Evolutionary conservation across 2,113 vertebrate species (phyloP).

Genomic region (Camelus dromedarius): DNA sequence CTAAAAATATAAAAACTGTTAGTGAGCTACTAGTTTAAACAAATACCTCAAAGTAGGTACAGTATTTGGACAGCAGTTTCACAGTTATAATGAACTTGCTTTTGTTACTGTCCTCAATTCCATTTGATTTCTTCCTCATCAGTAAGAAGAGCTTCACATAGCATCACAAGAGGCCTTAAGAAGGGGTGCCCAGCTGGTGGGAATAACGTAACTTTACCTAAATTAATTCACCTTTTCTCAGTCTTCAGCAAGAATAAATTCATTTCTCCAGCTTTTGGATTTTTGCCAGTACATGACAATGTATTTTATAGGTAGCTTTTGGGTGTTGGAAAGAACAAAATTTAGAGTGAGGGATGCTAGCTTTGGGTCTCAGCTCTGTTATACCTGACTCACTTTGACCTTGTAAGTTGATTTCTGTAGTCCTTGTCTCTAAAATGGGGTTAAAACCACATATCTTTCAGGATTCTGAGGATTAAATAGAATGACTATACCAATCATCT

Average conservation of each 20-base stretch:
- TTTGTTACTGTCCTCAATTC: neutral
- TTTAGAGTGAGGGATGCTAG: neutral
- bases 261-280: neutral
- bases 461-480: neutral
- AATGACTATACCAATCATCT: neutral
- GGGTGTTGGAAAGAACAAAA: neutral
- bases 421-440: neutral
- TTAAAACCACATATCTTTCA: neutral
- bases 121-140: constrained; percentile 20
- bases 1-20: constrained; percentile 10
- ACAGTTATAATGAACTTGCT: neutral
- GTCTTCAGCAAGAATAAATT: constrained; percentile 22
- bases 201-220: neutral
- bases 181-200: neutral
- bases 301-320: neutral
- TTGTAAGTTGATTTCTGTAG: constrained; percentile 6
- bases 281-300: neutral
- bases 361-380: neutral
- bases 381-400: neutral
- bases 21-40: constrained; percentile 30
- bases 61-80: neutral
- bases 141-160: neutral
- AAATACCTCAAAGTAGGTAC: neutral
- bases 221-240: constrained; percentile 31
- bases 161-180: neutral